These are phyloP conservation scores for Pollicipes pollicipes DNA, from an alignment of 1,140 invertebrate species.

Conservation along the genomic window DNA sequence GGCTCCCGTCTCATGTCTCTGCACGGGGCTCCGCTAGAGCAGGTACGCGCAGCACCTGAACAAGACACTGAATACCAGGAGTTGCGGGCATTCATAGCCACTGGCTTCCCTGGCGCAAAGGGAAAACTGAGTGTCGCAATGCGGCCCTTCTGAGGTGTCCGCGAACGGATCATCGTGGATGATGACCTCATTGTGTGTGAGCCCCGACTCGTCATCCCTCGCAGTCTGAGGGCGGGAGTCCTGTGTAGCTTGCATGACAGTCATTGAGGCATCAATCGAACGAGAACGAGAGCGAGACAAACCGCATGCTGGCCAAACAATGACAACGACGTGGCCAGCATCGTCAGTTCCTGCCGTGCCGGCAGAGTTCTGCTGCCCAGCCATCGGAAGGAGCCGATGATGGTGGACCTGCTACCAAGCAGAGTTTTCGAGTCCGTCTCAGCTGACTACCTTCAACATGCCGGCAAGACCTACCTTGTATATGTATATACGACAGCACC, in stretches of 20 bases:
- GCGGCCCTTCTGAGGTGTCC: constrained; percentile 9
- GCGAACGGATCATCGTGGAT: background rate
- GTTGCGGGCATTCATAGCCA: background rate
- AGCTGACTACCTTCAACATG: constrained; percentile 7
- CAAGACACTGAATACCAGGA: background rate
- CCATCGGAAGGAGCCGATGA: constrained; percentile 6
- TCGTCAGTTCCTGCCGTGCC: constrained; percentile 1
- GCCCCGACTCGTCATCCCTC: constrained; percentile 4
- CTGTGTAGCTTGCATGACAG: constrained; percentile 8
- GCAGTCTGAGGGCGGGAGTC: background rate
- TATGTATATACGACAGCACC: too few species aligned
- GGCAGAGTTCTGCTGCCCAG: constrained; percentile 7
- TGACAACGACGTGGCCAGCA: constrained; percentile 9
- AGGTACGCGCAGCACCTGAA: too few species aligned
- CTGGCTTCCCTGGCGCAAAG: constrained; percentile 7
- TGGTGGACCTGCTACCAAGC: constrained; percentile 8
- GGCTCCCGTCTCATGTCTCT: background rate
- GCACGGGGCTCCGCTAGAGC: background rate
- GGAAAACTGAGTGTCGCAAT: constrained; percentile 1
- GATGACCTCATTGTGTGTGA: constrained; percentile 9
- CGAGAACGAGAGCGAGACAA: too few species aligned
- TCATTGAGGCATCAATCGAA: background rate
- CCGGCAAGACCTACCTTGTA: constrained; percentile 5
- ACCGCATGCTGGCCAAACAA: constrained; percentile 9
- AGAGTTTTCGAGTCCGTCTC: constrained; percentile 10